Evolutionary conservation across 2,888 invertebrate genomes (phyloP), one percentile per base, ranked within the genome.

Genomic region (Stenodera caucasica): DNA sequence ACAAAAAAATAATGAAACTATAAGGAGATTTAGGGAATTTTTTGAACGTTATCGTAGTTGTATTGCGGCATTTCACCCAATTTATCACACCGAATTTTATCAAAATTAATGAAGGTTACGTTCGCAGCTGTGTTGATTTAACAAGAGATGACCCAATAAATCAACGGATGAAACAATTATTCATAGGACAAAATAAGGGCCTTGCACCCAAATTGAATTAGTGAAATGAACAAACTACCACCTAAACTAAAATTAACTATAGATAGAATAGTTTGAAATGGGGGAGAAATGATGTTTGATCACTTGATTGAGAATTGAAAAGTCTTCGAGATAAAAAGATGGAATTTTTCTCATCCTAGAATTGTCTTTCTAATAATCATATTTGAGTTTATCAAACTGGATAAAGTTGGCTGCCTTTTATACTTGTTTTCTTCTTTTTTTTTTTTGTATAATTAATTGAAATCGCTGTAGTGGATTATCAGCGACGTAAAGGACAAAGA

Each of bases 111-210:
- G 53, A 33, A 53, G 53, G 53, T 33, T 33, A 53, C 53, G 30
- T 53, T 53, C 53, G 21, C 53, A 53, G 53, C 53, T 53, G 53
- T 35, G 53, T 53, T 53, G 53, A 53, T 53, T 53, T 35, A 53
- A 53, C 53, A 53, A 35, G 53, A 33, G 53, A 53, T 53, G 53
- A 53, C 53, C 53, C 53, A 21, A 53, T 53, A 53, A 53, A 53
- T 53, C 53, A 53, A 23, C 45, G 45, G 33, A 30, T 53, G 33
- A 53, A 53, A 53, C 35, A 53, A 53, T 53, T 53, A 53, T 53
- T 53, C 35, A 33, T 53, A 53, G 53, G n/a, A 33, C 30, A 33
- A 2, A 33, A 12, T 32, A 33, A 32, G 33, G 32, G 6, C 18
- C 21, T 15, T 23, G n/a, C n/a, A 12, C 12, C 23, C 33, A 23